These are phyloP conservation scores for Lepilemur ruficaudatus DNA, from an alignment of 2,797 vertebrate genomes.

Conservation along the genomic window DNA sequence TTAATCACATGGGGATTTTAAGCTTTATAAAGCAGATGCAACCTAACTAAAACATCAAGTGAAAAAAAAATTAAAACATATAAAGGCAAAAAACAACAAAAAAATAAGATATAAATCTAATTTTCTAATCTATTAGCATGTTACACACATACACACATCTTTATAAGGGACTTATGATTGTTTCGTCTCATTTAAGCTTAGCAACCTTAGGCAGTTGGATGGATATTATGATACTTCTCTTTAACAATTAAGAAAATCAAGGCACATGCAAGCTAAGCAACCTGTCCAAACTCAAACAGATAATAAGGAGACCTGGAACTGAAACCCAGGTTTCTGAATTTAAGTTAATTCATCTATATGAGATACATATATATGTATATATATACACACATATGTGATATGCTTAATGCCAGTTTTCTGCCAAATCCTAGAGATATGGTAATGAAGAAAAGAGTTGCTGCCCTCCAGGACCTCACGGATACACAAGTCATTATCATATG, in stretches of 20 bases:
- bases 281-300: constrained; percentile 2
- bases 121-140: background rate
- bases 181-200: constrained; percentile 10
- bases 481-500: background rate
- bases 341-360: constrained; percentile 30
- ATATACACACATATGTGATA: constrained; percentile 29
- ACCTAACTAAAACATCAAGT: background rate
- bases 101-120: background rate
- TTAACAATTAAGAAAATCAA: constrained; percentile 36
- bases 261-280: background rate
- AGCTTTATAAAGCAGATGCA: constrained; percentile 9
- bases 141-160: background rate
- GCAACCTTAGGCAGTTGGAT: background rate
- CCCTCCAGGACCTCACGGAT: background rate
- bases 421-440: background rate
- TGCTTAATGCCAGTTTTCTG: background rate
- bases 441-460: background rate
- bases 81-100: background rate
- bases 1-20: constrained; percentile 2
- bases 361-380: constrained; percentile 14
- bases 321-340: constrained; percentile 21
- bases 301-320: constrained; percentile 13
- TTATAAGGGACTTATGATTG: background rate
- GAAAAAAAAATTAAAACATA: background rate
- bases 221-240: background rate